Base-by-base conservation (phyloP, 1,140 invertebrate genomes). In the Megalonaias nervosa region DNA sequence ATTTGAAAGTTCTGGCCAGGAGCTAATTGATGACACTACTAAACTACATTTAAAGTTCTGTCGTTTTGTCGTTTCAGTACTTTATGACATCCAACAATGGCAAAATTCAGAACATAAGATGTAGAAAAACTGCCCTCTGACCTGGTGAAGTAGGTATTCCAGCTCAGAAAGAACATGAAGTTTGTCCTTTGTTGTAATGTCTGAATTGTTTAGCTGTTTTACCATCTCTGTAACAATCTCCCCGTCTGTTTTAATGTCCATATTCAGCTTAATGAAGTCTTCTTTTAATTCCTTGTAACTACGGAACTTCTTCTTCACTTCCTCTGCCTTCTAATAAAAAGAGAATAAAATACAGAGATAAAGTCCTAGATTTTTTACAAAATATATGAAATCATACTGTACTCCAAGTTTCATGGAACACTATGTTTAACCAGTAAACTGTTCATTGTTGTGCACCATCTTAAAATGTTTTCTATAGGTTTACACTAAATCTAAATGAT, bases 71-170 rank as follows among this genome's bases (percentile, higher is more conserved):
- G 19, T n/a, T n/a, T 62, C 0, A 9, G 13, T 62, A 62, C 60
- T 4, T 61, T 13, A n/a, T 5, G 17, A n/a, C 4, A 62, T 14
- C 9, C 23, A 62, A n/a, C 19, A 23, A 9, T 19, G 19, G 19
- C 11, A 62, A 23, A n/a, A 62, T 62, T n/a, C 4, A n/a, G 19
- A n/a, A 9, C 23, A 5, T 62, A 62, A 62, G 13, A 19, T 62
- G 60, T 14, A 62, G 6, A 9, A n/a, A 62, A n/a, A 57, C 11
- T 19, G 19, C 23, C 56, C 56, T 55, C 61, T 67, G 17, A 91
- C 91, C 89, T 95, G 94, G 89, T 96, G 95, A 19, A 95, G 90
- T 73, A 95, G 89, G 89, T 93, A 95, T 86, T 95, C 95, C 16
- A 96, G 86, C 88, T 95, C 94, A 70, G 92, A 92, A 21, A 96